phyloP scores from a whole-genome alignment of 2,888 invertebrate genomes.

The Pteria penguin region DNA sequence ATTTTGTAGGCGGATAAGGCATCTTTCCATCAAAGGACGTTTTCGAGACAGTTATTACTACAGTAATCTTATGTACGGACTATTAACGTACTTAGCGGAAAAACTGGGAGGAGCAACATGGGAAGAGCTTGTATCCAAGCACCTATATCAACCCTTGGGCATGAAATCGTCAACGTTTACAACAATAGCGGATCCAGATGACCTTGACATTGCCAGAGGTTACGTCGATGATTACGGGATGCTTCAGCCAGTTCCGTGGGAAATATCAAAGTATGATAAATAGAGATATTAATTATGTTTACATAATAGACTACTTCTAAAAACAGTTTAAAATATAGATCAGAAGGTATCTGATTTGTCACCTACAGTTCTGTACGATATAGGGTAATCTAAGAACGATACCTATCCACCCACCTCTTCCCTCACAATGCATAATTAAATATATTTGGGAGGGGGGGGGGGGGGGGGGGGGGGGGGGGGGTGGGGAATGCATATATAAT shows the following conservation, averaged over 20 bases:
- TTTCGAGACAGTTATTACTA: constrained; percentile 73
- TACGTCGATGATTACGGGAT: constrained; percentile 56
- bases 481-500: too few species aligned
- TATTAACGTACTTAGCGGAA: constrained; percentile 71
- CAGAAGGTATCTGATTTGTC: too few species aligned
- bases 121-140: constrained; percentile 69
- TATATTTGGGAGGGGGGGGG: too few species aligned
- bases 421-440: too few species aligned
- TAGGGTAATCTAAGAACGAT: too few species aligned
- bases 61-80: constrained; percentile 76
- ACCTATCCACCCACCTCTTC: too few species aligned
- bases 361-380: too few species aligned
- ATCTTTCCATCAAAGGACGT: constrained; percentile 48
- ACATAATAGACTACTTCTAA: too few species aligned
- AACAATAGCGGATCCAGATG: constrained; percentile 57
- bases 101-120: constrained; percentile 62
- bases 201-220: constrained; percentile 61
- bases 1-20: constrained; percentile 54
- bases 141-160: constrained; percentile 68
- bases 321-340: too few species aligned
- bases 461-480: too few species aligned
- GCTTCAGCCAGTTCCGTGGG: constrained; percentile 49
- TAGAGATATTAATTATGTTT: neutral
- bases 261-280: constrained; percentile 53
- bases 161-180: constrained; percentile 74